phyloP scores from a whole-genome alignment of 2,113 vertebrate genomes.

The Sisor rabdophorus region DNA sequence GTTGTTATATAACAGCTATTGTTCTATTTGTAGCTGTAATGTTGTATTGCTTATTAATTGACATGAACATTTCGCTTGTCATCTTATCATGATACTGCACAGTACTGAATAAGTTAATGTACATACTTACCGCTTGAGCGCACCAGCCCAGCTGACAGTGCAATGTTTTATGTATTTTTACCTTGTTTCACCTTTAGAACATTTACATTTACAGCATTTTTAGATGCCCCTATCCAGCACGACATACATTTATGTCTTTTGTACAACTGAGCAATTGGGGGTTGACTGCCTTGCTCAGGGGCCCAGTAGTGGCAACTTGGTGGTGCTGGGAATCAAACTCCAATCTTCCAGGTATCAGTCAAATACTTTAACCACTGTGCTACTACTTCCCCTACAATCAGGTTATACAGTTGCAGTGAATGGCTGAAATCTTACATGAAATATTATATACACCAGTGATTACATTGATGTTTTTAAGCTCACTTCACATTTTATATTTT shows the following conservation, averaged over 20 bases:
- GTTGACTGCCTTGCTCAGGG: no score
- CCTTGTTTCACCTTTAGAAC: neutral
- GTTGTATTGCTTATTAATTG: conserved; percentile 3
- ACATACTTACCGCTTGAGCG: neutral
- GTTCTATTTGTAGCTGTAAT: conserved; percentile 3
- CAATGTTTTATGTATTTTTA: neutral
- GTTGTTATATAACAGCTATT: neutral
- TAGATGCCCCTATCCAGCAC: no score
- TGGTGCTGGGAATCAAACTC: no score
- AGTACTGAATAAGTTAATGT: neutral
- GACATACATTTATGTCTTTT: no score
- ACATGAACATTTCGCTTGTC: neutral
- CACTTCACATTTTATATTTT: neutral
- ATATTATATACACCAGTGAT: neutral
- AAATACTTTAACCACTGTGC: no score
- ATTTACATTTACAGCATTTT: no score
- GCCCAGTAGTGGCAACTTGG: no score
- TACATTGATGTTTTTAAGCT: conserved; percentile 12
- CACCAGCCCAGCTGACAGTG: neutral
- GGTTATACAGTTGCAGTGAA: no score
- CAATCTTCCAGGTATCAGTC: no score
- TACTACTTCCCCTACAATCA: no score
- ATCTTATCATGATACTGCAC: conserved; percentile 9
- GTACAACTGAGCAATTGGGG: no score
- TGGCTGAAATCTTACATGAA: no score